A percentile compares a stretch with the other conserved stretches of the same genome.
Evolutionary conservation across 2,797 vertebrate genomes (phyloP).

Genomic region (Clarias fuscus): DNA sequence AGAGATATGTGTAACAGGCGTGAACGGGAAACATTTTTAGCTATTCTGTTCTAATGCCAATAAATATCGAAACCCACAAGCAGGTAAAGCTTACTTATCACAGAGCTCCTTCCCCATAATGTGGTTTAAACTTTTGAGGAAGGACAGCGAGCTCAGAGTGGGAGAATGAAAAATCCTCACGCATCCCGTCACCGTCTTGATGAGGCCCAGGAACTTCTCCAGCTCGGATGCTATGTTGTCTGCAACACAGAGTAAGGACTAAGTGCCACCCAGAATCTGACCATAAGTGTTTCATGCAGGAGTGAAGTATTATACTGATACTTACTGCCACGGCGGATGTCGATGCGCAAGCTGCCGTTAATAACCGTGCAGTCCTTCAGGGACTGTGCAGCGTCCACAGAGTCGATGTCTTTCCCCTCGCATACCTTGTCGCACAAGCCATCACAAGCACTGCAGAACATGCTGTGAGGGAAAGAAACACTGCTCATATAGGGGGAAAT

Average conservation of each 20-base stretch:
- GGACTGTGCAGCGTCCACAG: constrained; percentile 91
- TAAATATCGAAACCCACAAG: not conserved
- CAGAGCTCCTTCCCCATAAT: constrained; percentile 90
- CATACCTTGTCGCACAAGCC: constrained; percentile 95
- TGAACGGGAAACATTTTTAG: not conserved
- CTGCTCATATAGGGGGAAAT: not conserved
- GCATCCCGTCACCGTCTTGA: constrained; percentile 92
- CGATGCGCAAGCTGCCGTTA: constrained; percentile 93
- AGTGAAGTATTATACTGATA: constrained; percentile 50
- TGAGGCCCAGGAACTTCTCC: constrained; percentile 95
- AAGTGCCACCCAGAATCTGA: constrained; percentile 11
- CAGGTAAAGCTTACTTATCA: constrained; percentile 77
- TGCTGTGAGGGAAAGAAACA: constrained; percentile 70
- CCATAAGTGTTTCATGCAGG: not conserved
- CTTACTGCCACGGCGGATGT: constrained; percentile 98
- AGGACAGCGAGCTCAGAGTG: constrained; percentile 90
- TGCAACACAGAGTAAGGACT: constrained; percentile 56
- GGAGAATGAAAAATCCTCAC: constrained; percentile 93
- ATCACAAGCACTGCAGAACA: constrained; percentile 91
- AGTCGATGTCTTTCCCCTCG: constrained; percentile 89
- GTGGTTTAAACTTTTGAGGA: constrained; percentile 89
- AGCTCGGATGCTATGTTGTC: constrained; percentile 94
- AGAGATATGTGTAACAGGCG: not conserved
- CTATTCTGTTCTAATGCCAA: not conserved
- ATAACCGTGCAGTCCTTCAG: constrained; percentile 96